Evolutionary conservation across 2,797 vertebrate genomes (phyloP).

Genomic region (Taeniopygia guttata): DNA sequence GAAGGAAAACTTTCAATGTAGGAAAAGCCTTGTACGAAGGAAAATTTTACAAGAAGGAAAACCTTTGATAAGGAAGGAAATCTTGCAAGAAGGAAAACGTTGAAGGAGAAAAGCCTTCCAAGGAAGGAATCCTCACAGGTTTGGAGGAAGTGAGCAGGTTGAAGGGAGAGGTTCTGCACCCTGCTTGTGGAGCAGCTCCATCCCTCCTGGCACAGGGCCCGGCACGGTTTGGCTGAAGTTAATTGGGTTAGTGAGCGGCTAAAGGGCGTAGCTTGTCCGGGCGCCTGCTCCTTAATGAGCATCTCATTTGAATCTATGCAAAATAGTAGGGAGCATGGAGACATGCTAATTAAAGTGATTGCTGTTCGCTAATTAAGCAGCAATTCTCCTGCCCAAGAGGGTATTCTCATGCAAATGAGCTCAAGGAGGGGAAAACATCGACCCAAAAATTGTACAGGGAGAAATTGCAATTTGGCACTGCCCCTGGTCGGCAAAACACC

Average conservation of each 20-base stretch:
- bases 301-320: constrained; percentile 80
- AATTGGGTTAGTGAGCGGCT: constrained; percentile 41
- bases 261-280: constrained; percentile 71
- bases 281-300: constrained; percentile 77
- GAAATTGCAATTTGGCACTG: background rate
- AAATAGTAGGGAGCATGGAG: constrained; percentile 76
- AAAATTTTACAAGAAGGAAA: background rate
- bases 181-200: background rate
- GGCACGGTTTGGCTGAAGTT: background rate
- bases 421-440: background rate
- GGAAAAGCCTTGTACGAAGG: fast-evolving
- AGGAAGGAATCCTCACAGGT: background rate
- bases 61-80: background rate
- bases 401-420: constrained; percentile 77
- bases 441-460: background rate
- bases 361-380: constrained; percentile 82
- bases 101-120: background rate
- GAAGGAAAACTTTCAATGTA: background rate
- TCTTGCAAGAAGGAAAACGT: background rate
- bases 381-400: constrained; percentile 69
- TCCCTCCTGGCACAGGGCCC: background rate
- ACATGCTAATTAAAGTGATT: constrained; percentile 82
- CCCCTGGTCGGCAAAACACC: background rate
- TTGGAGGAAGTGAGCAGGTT: background rate
- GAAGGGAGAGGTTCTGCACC: background rate